Conservation (phyloP, 2,113 vertebrate genomes). For the Pedionomus torquatus region DNA sequence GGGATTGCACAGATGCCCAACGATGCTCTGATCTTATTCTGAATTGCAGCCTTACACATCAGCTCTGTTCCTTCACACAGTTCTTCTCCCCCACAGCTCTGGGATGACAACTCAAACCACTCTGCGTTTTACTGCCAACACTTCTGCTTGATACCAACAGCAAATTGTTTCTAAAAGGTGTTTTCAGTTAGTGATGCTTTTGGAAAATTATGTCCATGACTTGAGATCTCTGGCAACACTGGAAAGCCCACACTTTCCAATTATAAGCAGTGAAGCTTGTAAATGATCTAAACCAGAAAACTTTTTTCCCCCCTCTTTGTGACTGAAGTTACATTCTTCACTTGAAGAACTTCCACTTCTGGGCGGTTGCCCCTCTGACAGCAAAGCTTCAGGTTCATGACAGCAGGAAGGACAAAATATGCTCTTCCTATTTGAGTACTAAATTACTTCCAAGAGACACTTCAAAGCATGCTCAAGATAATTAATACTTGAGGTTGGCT, state of each 20-base stretch:
- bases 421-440: neutral
- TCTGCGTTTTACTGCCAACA: neutral
- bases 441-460: neutral
- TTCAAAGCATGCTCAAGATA: neutral
- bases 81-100: neutral
- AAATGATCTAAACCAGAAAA: neutral
- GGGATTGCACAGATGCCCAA: neutral
- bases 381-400: neutral
- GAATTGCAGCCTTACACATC: neutral
- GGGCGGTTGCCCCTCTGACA: neutral
- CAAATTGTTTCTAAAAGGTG: neutral
- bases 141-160: neutral
- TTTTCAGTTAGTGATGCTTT: conserved; percentile 1
- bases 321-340: neutral
- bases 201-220: neutral
- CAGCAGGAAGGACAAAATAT: neutral
- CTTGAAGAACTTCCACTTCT: neutral
- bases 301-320: accelerated
- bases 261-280: neutral
- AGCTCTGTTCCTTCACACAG: neutral
- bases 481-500: neutral
- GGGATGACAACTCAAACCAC: neutral
- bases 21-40: accelerated
- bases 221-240: neutral
- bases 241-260: neutral